Evolutionary conservation across 1,140 invertebrate genomes (phyloP).

Genomic region (Paralvinella palmiformis): DNA sequence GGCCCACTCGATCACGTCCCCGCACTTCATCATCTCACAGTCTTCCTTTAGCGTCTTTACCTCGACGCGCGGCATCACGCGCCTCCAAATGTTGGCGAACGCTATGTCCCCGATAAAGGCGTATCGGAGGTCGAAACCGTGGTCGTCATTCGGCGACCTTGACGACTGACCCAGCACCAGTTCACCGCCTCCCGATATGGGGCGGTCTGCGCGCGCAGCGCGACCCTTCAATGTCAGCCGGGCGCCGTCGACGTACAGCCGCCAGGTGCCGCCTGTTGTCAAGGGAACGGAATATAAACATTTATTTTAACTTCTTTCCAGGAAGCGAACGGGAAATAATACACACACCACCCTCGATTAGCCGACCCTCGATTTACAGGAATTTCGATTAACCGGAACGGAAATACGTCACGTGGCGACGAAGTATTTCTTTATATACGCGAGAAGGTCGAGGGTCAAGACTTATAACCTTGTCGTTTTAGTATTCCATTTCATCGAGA

Average conservation of each 20-base stretch:
- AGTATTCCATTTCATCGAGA: too few relatives aligned
- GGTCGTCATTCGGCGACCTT: constrained; percentile 1
- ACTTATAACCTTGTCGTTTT: too few relatives aligned
- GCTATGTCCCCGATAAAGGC: constrained; percentile 42
- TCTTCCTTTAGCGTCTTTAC: constrained; percentile 29
- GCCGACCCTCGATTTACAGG: background rate
- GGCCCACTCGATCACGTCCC: constrained; percentile 48
- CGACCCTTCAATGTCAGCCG: background rate
- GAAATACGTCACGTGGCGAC: too few relatives aligned
- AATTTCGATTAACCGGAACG: too few relatives aligned
- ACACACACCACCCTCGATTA: background rate
- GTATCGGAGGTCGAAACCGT: background rate
- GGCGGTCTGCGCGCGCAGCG: background rate
- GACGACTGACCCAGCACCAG: constrained; percentile 44
- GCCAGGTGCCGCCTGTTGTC: constrained; percentile 32
- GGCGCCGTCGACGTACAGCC: constrained; percentile 32
- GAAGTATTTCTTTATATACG: too few relatives aligned
- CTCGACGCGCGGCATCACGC: constrained; percentile 26
- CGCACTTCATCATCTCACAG: constrained; percentile 46
- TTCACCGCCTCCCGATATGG: constrained; percentile 33
- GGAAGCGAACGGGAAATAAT: too few relatives aligned
- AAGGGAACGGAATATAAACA: background rate
- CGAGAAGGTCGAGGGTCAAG: too few relatives aligned
- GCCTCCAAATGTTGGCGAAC: constrained; percentile 48
- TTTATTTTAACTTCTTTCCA: background rate